Evolutionary conservation across 2,113 vertebrate genomes (phyloP).

Genomic region (Channa argus): DNA sequence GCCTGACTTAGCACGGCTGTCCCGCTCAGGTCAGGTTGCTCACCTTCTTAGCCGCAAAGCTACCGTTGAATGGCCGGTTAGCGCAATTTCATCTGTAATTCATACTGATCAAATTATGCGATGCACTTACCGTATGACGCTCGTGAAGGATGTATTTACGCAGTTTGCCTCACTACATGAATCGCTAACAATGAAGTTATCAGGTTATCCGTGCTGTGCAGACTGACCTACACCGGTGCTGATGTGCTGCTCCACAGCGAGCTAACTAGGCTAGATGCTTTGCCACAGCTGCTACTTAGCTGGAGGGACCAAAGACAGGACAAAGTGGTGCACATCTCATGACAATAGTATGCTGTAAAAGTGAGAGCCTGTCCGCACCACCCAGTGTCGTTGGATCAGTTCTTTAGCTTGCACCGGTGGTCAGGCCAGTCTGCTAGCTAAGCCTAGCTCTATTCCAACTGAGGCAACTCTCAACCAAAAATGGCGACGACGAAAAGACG

Average conservation of each 20-base stretch:
- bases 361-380: neutral
- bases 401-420: conserved; percentile 2
- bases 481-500: conserved; percentile 75
- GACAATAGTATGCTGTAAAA: neutral
- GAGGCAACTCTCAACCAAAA: conserved; percentile 71
- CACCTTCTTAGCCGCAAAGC: conserved; percentile 13
- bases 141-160: neutral
- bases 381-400: neutral
- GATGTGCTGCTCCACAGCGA: conserved; percentile 53
- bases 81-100: neutral
- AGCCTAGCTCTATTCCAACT: conserved; percentile 10
- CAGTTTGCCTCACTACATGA: conserved; percentile 11
- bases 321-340: neutral
- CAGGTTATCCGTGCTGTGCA: neutral
- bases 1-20: conserved; percentile 32
- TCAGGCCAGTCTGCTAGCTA: conserved; percentile 29
- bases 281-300: conserved; percentile 8
- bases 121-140: conserved; percentile 50
- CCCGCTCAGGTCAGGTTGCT: conserved; percentile 14
- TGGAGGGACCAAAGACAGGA: neutral
- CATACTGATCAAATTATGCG: too few species aligned
- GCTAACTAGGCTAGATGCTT: conserved; percentile 45
- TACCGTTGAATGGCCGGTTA: conserved; percentile 6
- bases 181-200: neutral
- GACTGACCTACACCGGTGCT: conserved; percentile 57